Evolutionary conservation across 2,797 vertebrate species (phyloP).

Genomic region (Typhlichthys eigenmanni): DNA sequence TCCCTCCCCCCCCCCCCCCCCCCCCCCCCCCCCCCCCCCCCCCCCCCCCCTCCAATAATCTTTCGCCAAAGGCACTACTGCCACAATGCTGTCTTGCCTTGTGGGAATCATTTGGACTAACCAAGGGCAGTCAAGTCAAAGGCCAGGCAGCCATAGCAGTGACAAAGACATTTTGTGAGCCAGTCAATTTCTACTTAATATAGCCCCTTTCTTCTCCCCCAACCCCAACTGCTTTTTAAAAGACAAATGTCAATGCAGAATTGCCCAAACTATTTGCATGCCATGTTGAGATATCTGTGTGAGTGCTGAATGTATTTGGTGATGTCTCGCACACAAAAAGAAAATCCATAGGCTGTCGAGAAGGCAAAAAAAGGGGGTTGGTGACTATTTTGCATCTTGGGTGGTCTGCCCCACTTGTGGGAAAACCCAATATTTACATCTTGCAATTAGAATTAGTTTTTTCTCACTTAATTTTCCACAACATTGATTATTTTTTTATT

Average conservation of each 20-base stretch:
- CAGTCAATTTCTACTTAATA: constrained; percentile 36
- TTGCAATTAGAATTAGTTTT: constrained; percentile 85
- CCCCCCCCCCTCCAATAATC: constrained; percentile 52
- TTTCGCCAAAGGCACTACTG: constrained; percentile 37
- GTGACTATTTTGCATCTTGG: constrained; percentile 84
- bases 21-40: constrained; percentile 36
- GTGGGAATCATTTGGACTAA: constrained; percentile 59
- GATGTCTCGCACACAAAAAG: constrained; percentile 77
- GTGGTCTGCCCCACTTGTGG: constrained; percentile 86
- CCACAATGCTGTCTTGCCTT: constrained; percentile 51
- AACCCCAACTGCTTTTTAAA: constrained; percentile 63
- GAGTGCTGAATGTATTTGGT: constrained; percentile 67
- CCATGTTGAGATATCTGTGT: constrained; percentile 63
- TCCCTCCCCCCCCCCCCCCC: constrained; percentile 29
- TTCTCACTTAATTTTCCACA: constrained; percentile 81
- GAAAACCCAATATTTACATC: constrained; percentile 89
- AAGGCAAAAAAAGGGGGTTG: constrained; percentile 70
- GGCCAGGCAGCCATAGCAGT: constrained; percentile 45
- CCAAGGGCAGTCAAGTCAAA: constrained; percentile 42
- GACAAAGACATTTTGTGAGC: constrained; percentile 35
- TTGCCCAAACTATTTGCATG: constrained; percentile 69
- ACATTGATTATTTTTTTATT: constrained; percentile 60
- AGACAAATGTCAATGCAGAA: constrained; percentile 52
- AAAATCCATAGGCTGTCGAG: constrained; percentile 70
- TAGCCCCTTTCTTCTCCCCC: constrained; percentile 32